Conservation (phyloP, 1,140 invertebrate genomes). For the Lerema accius region DNA sequence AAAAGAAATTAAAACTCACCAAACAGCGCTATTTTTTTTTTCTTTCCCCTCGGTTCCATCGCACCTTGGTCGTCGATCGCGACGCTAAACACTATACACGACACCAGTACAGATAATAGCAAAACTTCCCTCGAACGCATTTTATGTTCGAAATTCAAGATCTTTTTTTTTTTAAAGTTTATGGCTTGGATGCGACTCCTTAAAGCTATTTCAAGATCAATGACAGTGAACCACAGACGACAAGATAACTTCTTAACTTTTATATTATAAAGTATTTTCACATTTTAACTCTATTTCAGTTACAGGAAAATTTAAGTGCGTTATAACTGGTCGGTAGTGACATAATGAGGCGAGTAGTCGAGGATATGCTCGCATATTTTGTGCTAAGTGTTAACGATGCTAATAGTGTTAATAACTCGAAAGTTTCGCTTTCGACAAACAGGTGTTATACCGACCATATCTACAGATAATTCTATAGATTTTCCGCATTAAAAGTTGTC, state of each 20-base stretch:
- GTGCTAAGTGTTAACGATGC: conserved; percentile 4
- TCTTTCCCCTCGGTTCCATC: conserved; percentile 58
- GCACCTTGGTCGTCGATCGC: conserved; percentile 21
- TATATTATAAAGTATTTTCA: neutral
- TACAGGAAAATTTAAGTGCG: neutral
- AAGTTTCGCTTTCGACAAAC: conserved; percentile 27
- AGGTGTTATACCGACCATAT: too few relatives aligned
- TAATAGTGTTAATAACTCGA: conserved; percentile 23
- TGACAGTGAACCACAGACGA: neutral
- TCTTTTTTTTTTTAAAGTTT: too few relatives aligned
- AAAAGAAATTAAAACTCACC: conserved; percentile 46
- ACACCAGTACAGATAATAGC: conserved; percentile 23
- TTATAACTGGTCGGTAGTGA: conserved; percentile 10
- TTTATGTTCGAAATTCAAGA: conserved; percentile 10
- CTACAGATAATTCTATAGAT: too few relatives aligned
- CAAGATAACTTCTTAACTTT: neutral
- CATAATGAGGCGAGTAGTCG: conserved; percentile 12
- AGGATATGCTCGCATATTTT: neutral
- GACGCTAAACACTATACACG: conserved; percentile 9
- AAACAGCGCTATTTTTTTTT: conserved; percentile 61
- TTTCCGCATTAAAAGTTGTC: too few relatives aligned
- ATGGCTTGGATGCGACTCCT: too few relatives aligned
- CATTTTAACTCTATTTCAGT: neutral
- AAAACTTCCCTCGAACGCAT: conserved; percentile 11
- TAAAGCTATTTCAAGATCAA: conserved; percentile 7